Evolutionary conservation across 92 coral and sea anemone genomes (phyloP).

Genomic region (Muricea muricata): DNA sequence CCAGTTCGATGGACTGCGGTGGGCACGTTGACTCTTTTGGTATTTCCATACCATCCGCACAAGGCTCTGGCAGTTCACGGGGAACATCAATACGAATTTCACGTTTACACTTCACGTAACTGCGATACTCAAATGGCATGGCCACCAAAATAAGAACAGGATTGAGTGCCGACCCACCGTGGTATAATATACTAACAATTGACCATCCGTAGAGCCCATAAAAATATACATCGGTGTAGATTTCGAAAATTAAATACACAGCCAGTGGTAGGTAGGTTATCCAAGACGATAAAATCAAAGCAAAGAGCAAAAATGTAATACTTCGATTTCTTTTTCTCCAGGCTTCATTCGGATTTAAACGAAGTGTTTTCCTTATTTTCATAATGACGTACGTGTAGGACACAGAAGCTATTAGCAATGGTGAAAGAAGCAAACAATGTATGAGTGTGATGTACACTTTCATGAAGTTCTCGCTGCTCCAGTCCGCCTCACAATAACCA

Average conservation of each 20-base stretch:
- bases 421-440: neutral
- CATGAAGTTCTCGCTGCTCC: neutral
- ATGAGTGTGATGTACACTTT: slow-evolving; percentile 8
- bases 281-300: slow-evolving; percentile 18
- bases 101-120: neutral
- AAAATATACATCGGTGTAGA: neutral
- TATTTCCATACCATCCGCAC: neutral
- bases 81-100: neutral
- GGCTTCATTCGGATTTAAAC: neutral
- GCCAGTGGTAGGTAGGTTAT: slow-evolving; percentile 16
- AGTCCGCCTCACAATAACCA: slow-evolving; percentile 14
- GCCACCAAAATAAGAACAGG: slow-evolving; percentile 31
- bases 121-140: slow-evolving; percentile 12
- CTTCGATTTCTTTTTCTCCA: slow-evolving; percentile 5
- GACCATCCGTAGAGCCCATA: neutral
- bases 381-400: slow-evolving; percentile 4
- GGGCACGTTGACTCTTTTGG: no score
- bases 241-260: neutral
- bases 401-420: slow-evolving; percentile 9
- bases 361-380: neutral
- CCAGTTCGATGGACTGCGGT: no score
- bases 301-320: neutral
- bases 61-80: neutral
- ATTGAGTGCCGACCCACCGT: slow-evolving; percentile 11
- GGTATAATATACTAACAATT: neutral